phyloP scores from a whole-genome alignment of 2,113 vertebrate species.

The Cichladusa arquata region DNA sequence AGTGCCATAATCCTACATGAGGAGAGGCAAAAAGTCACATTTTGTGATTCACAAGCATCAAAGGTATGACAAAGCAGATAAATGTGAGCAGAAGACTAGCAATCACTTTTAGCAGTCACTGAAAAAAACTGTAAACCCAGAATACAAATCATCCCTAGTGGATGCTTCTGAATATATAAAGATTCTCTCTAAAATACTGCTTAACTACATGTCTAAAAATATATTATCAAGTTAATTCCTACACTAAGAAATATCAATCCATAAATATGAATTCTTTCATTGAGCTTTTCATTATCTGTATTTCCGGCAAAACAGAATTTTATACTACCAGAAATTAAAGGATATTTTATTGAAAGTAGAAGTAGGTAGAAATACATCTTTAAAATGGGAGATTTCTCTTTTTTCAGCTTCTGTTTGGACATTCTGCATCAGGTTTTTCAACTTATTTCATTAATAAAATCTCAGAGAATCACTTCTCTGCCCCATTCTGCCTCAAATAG shows the following conservation, averaged over 20 bases:
- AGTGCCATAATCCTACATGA: conserved; percentile 69
- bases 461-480: neutral
- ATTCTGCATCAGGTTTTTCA: neutral
- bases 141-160: neutral
- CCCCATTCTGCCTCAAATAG: neutral
- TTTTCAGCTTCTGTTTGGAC: neutral
- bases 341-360: neutral
- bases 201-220: neutral
- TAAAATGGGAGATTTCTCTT: neutral
- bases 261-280: neutral
- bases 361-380: neutral
- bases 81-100: neutral
- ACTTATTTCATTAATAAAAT: neutral
- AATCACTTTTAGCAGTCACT: neutral
- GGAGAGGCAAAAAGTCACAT: neutral
- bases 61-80: neutral
- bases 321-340: neutral
- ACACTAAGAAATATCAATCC: neutral
- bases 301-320: neutral
- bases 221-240: neutral
- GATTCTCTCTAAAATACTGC: neutral
- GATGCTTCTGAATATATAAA: neutral
- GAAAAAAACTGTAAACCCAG: neutral
- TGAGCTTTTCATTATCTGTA: neutral
- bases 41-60: neutral